Base-by-base conservation (phyloP, 1,140 invertebrate species). In the Doryteuthis pealeii region DNA sequence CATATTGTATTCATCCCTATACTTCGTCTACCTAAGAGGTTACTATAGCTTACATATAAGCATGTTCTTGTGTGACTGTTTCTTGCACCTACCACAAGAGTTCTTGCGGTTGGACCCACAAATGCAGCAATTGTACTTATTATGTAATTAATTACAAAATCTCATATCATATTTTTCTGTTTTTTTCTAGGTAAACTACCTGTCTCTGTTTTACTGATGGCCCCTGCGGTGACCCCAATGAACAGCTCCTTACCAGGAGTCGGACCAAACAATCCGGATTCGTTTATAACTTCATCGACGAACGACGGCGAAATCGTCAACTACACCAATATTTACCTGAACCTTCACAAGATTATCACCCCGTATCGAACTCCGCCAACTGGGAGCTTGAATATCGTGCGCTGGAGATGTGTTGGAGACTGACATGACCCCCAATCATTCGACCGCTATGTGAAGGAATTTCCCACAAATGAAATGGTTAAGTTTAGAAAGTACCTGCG, bases 201-300 rank as follows among this genome's bases (percentile, higher is more conserved):
- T 30, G 91, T 94, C 32, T 94, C 93, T 0, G 95, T 93, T 92
- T 91, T 94, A 78, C 92, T 96, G 89, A 88, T 96, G 82, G 93
- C 94, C 3, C 95, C 95, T 4, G 93, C 95, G 62, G 91, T 97
- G 40, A 95, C 93, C 75, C 95, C 95, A 0, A 91, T 92, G 83
- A 91, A 93, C 73, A 91, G 91, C 32, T 90, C 90, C 10, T 66
- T 81, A 33, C 92, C 92, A 0, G 81, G 83, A 26, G 84, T 80
- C 14, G 82, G 87, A 49, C 81, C 87, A 15, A 95, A 95, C 82
- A 97, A 97, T 89, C 95, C 95, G 93, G 8, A 87, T 96, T 62
- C 90, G 95, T 76, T 91, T 96, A 15, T 96, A 95, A 89, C 93
- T 94, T 87, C 96, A 95, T 84, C 93, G 96, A 84, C 94, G 92